Conservation (phyloP, 2,888 invertebrate genomes). For the Limnephilus auricula region DNA sequence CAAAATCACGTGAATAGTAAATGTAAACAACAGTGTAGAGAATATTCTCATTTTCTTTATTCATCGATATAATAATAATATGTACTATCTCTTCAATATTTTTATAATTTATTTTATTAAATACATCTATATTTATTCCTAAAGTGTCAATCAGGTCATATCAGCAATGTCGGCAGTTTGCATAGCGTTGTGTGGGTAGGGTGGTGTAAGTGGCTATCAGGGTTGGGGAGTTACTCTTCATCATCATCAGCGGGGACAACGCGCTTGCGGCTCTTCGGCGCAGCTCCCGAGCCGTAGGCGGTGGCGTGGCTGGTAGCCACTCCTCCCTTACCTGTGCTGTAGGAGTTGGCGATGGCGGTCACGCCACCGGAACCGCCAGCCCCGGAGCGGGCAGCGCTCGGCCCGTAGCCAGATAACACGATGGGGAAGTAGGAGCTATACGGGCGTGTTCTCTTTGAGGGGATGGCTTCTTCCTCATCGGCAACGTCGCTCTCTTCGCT, state of each 20-base stretch:
- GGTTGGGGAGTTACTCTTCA: constrained; percentile 57
- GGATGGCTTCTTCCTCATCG: constrained; percentile 70
- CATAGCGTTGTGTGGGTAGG: not conserved
- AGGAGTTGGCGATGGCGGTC: constrained; percentile 85
- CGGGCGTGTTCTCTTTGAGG: constrained; percentile 71
- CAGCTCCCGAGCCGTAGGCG: constrained; percentile 81
- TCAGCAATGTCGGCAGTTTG: constrained; percentile 52
- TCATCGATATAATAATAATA: constrained; percentile 54
- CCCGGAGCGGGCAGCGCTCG: constrained; percentile 70
- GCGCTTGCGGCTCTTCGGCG: constrained; percentile 68
- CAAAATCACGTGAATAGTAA: not conserved
- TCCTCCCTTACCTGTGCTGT: constrained; percentile 84
- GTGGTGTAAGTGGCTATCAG: not conserved
- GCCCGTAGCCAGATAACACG: constrained; percentile 78
- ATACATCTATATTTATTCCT: constrained; percentile 66
- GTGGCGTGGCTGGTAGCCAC: constrained; percentile 86
- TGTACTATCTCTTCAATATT: constrained; percentile 50
- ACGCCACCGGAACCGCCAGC: constrained; percentile 78
- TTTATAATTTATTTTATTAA: constrained; percentile 67
- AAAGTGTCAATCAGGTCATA: constrained; percentile 54
- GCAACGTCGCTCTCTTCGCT: constrained; percentile 77
- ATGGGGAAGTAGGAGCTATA: constrained; percentile 83
- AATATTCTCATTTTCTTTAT: constrained; percentile 65
- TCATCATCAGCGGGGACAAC: constrained; percentile 44
- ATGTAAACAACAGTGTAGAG: constrained; percentile 54